Evolutionary conservation across 2,113 vertebrate genomes (phyloP).

Genomic region (Murina feae): DNA sequence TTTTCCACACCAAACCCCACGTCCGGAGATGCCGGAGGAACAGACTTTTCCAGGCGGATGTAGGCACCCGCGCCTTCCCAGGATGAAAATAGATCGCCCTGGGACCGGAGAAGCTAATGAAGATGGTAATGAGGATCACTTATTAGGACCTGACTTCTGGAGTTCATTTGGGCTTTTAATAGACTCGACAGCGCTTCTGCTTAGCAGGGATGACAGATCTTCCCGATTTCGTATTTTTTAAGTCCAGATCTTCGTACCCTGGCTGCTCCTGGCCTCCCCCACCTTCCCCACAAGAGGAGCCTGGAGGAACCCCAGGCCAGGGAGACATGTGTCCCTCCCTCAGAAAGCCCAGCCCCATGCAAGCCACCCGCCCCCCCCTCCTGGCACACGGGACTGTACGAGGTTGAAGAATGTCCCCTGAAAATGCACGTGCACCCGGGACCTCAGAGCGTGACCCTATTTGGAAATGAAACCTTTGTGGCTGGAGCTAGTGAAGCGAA

Average conservation of each 20-base stretch:
- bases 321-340: neutral
- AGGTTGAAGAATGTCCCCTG: neutral
- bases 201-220: neutral
- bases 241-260: neutral
- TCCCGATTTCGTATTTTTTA: slow-evolving; percentile 49
- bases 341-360: neutral
- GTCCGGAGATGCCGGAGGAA: neutral
- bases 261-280: neutral
- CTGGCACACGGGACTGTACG: neutral
- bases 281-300: neutral
- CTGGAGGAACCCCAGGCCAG: neutral
- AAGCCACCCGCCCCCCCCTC: neutral
- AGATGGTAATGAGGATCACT: slow-evolving; percentile 61
- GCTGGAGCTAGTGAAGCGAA: neutral
- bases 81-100: slow-evolving; percentile 1
- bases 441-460: neutral
- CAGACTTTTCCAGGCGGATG: neutral
- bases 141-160: slow-evolving; percentile 56
- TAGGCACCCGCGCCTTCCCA: neutral
- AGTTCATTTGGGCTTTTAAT: slow-evolving; percentile 60
- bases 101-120: slow-evolving; percentile 54
- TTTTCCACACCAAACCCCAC: neutral
- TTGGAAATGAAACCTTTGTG: neutral
- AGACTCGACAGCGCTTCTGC: slow-evolving; percentile 51
- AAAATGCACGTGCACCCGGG: neutral